These are phyloP conservation scores for Cyaniris semiargus DNA, from an alignment of 2,888 invertebrate species.

Conservation along the genomic window DNA sequence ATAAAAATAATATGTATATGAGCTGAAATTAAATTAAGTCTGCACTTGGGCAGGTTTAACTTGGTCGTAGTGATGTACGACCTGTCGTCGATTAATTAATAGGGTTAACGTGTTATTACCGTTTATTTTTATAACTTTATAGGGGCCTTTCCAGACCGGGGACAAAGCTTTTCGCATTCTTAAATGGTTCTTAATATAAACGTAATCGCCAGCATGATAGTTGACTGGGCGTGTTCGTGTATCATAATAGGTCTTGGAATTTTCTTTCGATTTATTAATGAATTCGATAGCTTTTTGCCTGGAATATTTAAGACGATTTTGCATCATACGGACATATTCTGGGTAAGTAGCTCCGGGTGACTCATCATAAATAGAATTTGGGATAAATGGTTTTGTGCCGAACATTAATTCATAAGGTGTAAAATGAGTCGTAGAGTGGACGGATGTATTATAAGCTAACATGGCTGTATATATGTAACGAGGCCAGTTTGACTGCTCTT, in stretches of 20 bases:
- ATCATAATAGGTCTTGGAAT: neutral
- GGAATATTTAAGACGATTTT: neutral
- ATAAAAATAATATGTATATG: neutral
- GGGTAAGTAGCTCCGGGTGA: neutral
- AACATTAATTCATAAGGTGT: conserved; percentile 20
- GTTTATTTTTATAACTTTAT: neutral
- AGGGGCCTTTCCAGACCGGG: neutral
- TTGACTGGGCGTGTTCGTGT: neutral
- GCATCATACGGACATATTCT: neutral
- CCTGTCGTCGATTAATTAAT: conserved; percentile 13
- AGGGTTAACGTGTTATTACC: conserved; percentile 4
- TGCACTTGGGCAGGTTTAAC: neutral
- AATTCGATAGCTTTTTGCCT: neutral
- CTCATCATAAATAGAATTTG: conserved; percentile 3
- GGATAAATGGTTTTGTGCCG: conserved; percentile 1
- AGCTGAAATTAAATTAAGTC: neutral
- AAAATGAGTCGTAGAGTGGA: neutral
- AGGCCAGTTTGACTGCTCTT: neutral
- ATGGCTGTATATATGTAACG: neutral
- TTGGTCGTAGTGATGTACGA: neutral
- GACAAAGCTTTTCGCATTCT: conserved; percentile 4
- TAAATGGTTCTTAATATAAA: conserved; percentile 9
- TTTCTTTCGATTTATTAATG: conserved; percentile 18
- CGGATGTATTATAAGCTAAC: neutral
- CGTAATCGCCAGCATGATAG: conserved; percentile 3